phyloP scores from a whole-genome alignment of 2,888 invertebrate genomes.

The Hartigia nigra region DNA sequence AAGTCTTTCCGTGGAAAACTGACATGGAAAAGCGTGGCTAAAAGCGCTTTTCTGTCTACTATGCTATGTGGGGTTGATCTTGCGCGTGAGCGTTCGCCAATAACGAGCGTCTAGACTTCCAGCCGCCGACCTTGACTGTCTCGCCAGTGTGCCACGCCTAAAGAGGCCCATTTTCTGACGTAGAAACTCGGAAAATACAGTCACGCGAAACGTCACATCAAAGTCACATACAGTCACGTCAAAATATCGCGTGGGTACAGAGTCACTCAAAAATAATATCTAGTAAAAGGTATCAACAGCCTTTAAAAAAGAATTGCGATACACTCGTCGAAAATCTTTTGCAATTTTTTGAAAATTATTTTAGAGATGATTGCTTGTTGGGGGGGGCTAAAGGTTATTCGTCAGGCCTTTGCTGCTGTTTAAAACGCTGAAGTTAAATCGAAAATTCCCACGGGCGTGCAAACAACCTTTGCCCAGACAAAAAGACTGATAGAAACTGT shows the following conservation, averaged over 20 bases:
- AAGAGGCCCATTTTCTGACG: background rate
- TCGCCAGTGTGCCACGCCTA: constrained; percentile 8
- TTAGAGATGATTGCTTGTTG: background rate
- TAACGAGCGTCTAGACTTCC: constrained; percentile 22
- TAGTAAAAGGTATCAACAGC: too few relatives aligned
- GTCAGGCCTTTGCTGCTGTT: background rate
- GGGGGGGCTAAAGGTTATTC: background rate
- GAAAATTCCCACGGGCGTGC: background rate
- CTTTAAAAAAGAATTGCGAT: too few relatives aligned
- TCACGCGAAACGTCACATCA: too few relatives aligned
- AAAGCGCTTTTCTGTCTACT: background rate
- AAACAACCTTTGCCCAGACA: background rate
- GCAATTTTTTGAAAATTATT: background rate
- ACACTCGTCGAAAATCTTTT: background rate
- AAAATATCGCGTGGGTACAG: too few relatives aligned
- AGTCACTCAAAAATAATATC: too few relatives aligned
- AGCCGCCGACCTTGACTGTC: constrained; percentile 20
- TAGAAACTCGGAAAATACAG: background rate
- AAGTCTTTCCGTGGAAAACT: constrained; percentile 1
- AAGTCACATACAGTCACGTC: too few relatives aligned
- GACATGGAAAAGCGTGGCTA: background rate
- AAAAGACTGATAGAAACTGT: background rate
- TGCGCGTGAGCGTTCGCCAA: constrained; percentile 21
- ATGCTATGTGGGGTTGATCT: constrained; percentile 7
- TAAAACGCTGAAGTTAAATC: background rate